These are phyloP conservation scores for Epizoanthus rinbou DNA, from an alignment of 92 coral and sea anemone species.

Conservation along the genomic window DNA sequence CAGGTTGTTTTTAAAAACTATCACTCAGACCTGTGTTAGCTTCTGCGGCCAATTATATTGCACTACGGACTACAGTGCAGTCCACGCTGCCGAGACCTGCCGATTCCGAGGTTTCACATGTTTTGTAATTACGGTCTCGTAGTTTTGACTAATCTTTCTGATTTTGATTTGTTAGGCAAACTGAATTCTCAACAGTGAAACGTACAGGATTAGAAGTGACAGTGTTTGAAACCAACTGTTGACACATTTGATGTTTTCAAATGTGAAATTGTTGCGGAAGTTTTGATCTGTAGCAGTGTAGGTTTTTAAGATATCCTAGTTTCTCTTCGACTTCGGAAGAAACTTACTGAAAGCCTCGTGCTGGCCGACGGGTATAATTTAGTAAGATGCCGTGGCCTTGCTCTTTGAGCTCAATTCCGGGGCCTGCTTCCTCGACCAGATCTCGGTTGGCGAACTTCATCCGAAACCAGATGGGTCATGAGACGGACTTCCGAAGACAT, in stretches of 20 bases:
- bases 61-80: not conserved
- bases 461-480: too few species aligned
- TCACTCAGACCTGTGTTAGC: not conserved
- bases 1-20: not conserved
- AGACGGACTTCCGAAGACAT: too few species aligned
- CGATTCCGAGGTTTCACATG: not conserved
- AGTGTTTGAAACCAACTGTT: slow-evolving; percentile 10
- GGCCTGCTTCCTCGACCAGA: too few species aligned
- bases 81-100: not conserved
- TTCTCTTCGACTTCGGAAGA: too few species aligned
- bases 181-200: slow-evolving; percentile 55
- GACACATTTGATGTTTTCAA: not conserved
- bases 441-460: too few species aligned
- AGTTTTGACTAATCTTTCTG: slow-evolving; percentile 6
- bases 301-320: too few species aligned
- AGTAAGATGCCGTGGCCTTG: too few species aligned
- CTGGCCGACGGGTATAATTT: too few species aligned
- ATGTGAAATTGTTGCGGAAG: too few species aligned
- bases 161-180: slow-evolving; percentile 52
- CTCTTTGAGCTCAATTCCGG: too few species aligned
- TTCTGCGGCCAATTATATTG: not conserved
- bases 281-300: too few species aligned
- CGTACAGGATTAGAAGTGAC: slow-evolving; percentile 38
- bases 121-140: slow-evolving; percentile 45
- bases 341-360: too few species aligned